Conservation (phyloP, 2,113 vertebrate genomes). For the Todiramphus saurophagus region DNA sequence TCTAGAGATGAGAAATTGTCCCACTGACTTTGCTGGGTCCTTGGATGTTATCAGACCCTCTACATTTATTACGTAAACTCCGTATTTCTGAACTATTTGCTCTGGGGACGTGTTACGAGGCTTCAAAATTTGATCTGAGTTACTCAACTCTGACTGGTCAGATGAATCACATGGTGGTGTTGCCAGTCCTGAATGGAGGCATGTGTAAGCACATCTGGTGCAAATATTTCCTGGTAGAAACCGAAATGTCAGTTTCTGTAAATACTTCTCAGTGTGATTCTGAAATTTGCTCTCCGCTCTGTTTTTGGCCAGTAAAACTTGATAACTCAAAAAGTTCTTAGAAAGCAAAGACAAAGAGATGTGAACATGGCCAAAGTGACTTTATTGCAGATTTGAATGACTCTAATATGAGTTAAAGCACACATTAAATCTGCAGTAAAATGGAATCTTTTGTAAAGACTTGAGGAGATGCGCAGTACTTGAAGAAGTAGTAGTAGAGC, state of each 20-base stretch:
- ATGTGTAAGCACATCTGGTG: slow-evolving; percentile 39
- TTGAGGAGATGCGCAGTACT: not conserved
- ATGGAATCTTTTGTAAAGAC: not conserved
- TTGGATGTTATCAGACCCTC: not conserved
- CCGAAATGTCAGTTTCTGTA: slow-evolving; percentile 43
- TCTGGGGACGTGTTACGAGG: not conserved
- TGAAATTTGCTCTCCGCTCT: not conserved
- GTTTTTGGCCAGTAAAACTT: slow-evolving; percentile 7
- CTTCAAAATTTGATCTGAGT: not conserved
- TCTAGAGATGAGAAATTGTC: not conserved
- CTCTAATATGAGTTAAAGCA: not conserved
- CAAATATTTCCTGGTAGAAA: slow-evolving; percentile 52
- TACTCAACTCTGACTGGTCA: not conserved
- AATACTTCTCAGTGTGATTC: slow-evolving; percentile 15
- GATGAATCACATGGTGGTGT: not conserved
- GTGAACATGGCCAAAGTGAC: not conserved
- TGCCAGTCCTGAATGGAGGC: slow-evolving; percentile 34
- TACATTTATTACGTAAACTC: not conserved
- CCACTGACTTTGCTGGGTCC: not conserved
- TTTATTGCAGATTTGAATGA: not conserved
- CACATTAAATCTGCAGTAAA: not conserved
- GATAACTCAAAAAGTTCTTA: slow-evolving; percentile 42
- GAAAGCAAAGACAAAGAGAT: slow-evolving; percentile 56
- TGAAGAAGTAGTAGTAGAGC: not conserved
- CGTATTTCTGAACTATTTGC: not conserved